Percentiles rank a stretch among this genome's conserved stretches.
Evolutionary conservation across 1,140 invertebrate genomes (phyloP).

Genomic region (Pseudomyrmex sp.): DNA sequence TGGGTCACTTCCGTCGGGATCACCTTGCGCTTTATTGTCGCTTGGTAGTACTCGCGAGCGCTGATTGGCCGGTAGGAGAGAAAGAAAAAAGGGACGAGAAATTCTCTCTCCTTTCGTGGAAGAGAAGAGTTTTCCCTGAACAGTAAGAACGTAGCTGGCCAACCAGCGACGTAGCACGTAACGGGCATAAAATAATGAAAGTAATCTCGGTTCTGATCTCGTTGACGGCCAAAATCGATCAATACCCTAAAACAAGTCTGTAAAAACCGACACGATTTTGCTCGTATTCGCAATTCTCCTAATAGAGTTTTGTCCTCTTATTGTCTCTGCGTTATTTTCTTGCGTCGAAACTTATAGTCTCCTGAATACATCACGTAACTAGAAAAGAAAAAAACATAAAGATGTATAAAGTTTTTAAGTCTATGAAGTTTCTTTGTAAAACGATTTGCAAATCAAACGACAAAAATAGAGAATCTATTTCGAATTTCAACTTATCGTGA

Average conservation of each 20-base stretch:
- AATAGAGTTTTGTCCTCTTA: constrained; percentile 48
- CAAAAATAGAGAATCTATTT: constrained; percentile 23
- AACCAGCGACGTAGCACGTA: constrained; percentile 66
- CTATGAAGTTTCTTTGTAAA: neutral
- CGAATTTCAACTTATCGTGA: constrained; percentile 17
- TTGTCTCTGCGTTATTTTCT: constrained; percentile 22
- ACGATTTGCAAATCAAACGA: constrained; percentile 11
- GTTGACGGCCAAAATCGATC: constrained; percentile 49
- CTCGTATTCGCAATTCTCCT: constrained; percentile 30
- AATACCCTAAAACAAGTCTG: constrained; percentile 16
- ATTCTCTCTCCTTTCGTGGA: constrained; percentile 34
- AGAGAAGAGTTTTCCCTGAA: constrained; percentile 63
- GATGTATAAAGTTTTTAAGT: neutral
- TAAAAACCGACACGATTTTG: constrained; percentile 27
- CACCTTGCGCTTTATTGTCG: constrained; percentile 43
- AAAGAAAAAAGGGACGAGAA: constrained; percentile 23
- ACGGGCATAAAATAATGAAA: constrained; percentile 77
- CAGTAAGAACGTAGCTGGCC: constrained; percentile 39
- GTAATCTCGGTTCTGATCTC: constrained; percentile 75
- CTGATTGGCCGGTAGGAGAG: constrained; percentile 31
- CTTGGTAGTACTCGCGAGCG: constrained; percentile 18
- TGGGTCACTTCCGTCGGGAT: constrained; percentile 18
- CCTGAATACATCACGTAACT: neutral
- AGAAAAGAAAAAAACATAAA: too few relatives aligned
- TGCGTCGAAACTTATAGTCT: neutral